Evolutionary conservation across 2,113 vertebrate species (phyloP).

Genomic region (Sinocyclocheilus maitianheensis): DNA sequence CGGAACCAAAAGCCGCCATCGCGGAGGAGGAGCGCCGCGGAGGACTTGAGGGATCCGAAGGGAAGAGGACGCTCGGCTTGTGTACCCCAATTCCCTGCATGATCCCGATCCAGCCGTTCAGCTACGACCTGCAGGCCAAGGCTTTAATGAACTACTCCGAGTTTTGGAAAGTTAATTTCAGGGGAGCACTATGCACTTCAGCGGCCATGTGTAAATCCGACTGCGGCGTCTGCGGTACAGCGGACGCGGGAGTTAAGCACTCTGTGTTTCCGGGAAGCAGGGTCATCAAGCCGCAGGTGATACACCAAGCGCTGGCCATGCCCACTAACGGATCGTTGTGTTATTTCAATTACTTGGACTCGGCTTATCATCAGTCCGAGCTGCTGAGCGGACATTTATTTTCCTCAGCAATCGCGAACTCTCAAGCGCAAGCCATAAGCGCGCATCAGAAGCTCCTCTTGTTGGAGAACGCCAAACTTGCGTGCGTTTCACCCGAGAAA

Average conservation of each 20-base stretch:
- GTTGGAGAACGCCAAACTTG: conserved; percentile 90
- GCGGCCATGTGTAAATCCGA: conserved; percentile 86
- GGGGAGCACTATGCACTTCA: conserved; percentile 80
- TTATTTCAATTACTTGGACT: conserved; percentile 97
- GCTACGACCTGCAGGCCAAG: conserved; percentile 92
- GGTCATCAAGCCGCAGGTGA: conserved; percentile 94
- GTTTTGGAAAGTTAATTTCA: conserved; percentile 91
- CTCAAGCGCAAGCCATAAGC: conserved; percentile 84
- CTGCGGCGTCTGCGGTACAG: conserved; percentile 89
- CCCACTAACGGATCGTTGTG: conserved; percentile 89
- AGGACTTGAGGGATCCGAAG: conserved; percentile 71
- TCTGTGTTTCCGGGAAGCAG: conserved; percentile 77
- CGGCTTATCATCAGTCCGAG: conserved; percentile 88
- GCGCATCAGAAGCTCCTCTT: conserved; percentile 91
- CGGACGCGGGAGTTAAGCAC: conserved; percentile 81
- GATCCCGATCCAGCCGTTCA: conserved; percentile 89
- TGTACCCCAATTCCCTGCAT: conserved; percentile 93
- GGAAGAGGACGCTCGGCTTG: conserved; percentile 84
- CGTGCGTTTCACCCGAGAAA: conserved; percentile 81
- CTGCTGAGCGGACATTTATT: conserved; percentile 89
- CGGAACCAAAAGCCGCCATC: conserved; percentile 80
- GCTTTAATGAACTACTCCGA: conserved; percentile 94
- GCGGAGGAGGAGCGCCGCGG: conserved; percentile 69
- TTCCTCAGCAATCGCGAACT: conserved; percentile 79
- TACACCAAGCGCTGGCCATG: conserved; percentile 88